A percentile compares a stretch with the other conserved stretches of the same genome.
Evolutionary conservation across 2,113 vertebrate genomes (phyloP).

Genomic region (Seriola quinqueradiata): DNA sequence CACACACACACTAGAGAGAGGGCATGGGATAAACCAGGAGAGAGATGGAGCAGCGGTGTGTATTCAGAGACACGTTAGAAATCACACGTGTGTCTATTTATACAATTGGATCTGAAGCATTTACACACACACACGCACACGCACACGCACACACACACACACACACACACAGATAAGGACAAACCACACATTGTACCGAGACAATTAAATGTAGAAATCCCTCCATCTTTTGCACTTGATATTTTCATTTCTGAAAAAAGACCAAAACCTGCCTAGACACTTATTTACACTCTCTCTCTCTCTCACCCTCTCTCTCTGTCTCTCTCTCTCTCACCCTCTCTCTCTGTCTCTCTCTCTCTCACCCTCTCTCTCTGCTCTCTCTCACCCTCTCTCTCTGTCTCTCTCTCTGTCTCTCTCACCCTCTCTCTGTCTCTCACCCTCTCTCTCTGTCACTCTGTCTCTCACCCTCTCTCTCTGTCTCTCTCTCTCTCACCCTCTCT

Average conservation of each 20-base stretch:
- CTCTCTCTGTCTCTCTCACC: no score
- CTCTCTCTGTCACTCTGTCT: constrained; percentile 23
- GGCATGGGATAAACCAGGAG: constrained; percentile 46
- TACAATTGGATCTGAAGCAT: constrained; percentile 62
- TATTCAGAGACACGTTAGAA: constrained; percentile 54
- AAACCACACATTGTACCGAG: constrained; percentile 14
- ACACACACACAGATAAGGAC: constrained; percentile 5
- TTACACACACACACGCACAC: constrained; percentile 19
- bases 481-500: constrained; percentile 7
- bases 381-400: constrained; percentile 35
- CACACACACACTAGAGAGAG: constrained; percentile 32
- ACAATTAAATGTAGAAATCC: constrained; percentile 45
- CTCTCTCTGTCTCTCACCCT: constrained; percentile 18
- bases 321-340: constrained; percentile 38
- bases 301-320: not conserved
- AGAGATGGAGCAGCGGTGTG: constrained; percentile 37
- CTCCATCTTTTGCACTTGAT: constrained; percentile 45
- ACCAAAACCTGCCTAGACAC: constrained; percentile 52
- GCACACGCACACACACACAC: constrained; percentile 3
- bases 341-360: constrained; percentile 14
- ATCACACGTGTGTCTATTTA: constrained; percentile 56
- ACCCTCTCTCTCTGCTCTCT: constrained; percentile 29
- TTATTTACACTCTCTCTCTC: constrained; percentile 52
- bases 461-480: constrained; percentile 37
- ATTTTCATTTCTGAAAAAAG: constrained; percentile 63